Evolutionary conservation across 2,113 vertebrate species (phyloP), one percentile per base, ranked within the genome.

Genomic region (Anseranas semipalmata): DNA sequence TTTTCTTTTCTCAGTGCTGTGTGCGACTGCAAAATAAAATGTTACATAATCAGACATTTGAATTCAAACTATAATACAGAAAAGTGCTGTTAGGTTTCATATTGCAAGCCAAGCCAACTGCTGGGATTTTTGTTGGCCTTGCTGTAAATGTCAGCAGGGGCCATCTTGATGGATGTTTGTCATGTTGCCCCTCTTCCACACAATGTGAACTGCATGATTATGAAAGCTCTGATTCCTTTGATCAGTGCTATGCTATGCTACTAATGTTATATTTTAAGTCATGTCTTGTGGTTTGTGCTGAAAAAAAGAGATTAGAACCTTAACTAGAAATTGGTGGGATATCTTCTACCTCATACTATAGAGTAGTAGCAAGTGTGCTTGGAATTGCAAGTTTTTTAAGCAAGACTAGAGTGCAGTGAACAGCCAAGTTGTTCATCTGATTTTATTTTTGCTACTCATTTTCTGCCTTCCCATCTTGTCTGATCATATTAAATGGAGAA

Each of bases 11-110:
- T 81, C 68, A 80, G 62, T 2, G 0, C 60, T 85, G 43, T n/a
- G 68, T 63, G 89, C 58, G 77, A 82, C 55, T 73, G 77, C 53
- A 77, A 82, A 91, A 87, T 76, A 81, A 81, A 89, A 35, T 60
- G 63, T 96, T 96, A 73, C 8, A 25, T 94, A 96, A 94, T 48
- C 70, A 84, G 91, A 14, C 62, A 32, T 89, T 79, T 82, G 45
- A 89, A 91, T 91, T 92, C 43, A 73, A 53, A 43, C 46, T 72
- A 6, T 39, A 39, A 33, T 18, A 35, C n/a, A 58, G 18, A 94
- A 87, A 45, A 52, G 12, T 7, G 9, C 25, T 71, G 22, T 41
- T 86, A 30, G 41, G 33, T 73, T 93, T 93, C 53, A 60, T 24
- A 7, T 2, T 41, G 45, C 18, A 45, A 60, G 33, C 33, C 28